Conservation (phyloP, 2,113 vertebrate species). For the Callaeas wilsoni region DNA sequence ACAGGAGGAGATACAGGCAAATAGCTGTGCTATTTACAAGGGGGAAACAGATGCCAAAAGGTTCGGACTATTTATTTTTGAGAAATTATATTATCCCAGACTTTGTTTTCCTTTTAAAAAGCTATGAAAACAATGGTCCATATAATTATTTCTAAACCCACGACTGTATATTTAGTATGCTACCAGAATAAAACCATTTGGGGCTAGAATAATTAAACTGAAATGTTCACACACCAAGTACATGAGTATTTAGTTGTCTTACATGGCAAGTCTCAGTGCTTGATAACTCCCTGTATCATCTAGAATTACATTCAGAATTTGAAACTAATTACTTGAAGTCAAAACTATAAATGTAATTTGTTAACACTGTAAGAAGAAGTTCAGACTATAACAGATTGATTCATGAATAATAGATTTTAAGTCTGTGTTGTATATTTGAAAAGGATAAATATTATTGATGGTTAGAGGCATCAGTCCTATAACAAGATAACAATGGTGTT, state of each 20-base stretch:
- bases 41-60: not conserved
- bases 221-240: not conserved
- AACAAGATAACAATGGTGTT: not conserved
- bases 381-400: not conserved
- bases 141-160: not conserved
- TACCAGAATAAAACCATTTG: not conserved
- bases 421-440: not conserved
- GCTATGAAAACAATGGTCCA: not conserved
- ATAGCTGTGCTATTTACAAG: not conserved
- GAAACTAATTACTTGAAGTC: not conserved
- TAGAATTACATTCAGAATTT: not conserved
- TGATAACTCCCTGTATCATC: not conserved
- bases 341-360: not conserved
- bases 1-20: not conserved
- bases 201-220: not conserved
- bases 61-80: not conserved
- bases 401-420: not conserved
- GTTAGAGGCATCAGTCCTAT: not conserved
- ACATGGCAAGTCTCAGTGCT: not conserved
- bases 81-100: not conserved
- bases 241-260: not conserved
- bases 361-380: not conserved
- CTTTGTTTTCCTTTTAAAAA: not conserved
- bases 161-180: not conserved
- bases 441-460: not conserved